A percentile compares a stretch with the other conserved stretches of the same genome.
Conservation (phyloP, 1,140 invertebrate genomes). For the Acromyrmex heyeri region DNA sequence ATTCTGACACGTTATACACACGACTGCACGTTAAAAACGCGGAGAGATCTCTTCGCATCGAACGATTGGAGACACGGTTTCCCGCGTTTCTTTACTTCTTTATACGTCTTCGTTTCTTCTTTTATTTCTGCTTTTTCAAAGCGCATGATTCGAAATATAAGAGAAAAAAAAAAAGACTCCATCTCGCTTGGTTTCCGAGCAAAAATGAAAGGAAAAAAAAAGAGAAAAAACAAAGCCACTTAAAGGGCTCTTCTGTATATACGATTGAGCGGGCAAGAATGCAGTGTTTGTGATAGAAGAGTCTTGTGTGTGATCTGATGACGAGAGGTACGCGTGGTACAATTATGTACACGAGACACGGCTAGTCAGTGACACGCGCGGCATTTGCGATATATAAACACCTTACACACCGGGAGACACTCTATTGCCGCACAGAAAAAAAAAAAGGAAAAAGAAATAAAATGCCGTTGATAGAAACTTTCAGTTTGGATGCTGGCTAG, state of each 20-base stretch:
- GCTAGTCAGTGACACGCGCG: constrained; percentile 13
- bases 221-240: constrained; percentile 29
- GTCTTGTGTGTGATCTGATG: constrained; percentile 61
- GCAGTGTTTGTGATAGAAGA: constrained; percentile 35
- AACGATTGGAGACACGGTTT: constrained; percentile 64
- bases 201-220: constrained; percentile 49
- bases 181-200: constrained; percentile 1
- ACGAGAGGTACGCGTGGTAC: constrained; percentile 21
- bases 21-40: constrained; percentile 48
- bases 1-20: constrained; percentile 66
- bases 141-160: constrained; percentile 62
- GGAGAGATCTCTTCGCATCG: constrained; percentile 64
- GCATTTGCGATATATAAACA: constrained; percentile 29
- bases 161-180: constrained; percentile 51
- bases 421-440: neutral
- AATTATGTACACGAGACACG: constrained; percentile 17
- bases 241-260: constrained; percentile 21
- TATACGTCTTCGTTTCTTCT: constrained; percentile 51
- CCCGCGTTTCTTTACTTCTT: constrained; percentile 58
- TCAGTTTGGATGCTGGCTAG: constrained; percentile 57
- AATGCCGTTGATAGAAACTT: constrained; percentile 32
- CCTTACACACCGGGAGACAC: constrained; percentile 37
- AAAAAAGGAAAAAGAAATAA: neutral
- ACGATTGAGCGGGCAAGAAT: constrained; percentile 8
- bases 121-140: constrained; percentile 63